Evolutionary conservation across 2,113 vertebrate genomes (phyloP), one percentile per base, ranked within the genome.

Genomic region (Osmerus eperlanus): DNA sequence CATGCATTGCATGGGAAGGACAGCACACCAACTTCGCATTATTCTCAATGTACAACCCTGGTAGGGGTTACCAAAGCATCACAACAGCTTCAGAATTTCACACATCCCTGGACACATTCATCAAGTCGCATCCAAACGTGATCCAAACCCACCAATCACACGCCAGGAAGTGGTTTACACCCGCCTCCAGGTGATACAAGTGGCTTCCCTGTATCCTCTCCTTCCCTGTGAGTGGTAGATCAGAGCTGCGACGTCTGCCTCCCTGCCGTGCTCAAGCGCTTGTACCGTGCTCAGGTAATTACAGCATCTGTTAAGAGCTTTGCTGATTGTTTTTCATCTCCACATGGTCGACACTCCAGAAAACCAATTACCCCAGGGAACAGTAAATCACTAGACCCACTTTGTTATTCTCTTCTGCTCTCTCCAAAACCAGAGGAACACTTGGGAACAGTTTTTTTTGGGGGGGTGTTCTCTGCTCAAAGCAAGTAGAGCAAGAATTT

Each of bases 301-400:
- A 92, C 85, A 89, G 88, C 91, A 92, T 92, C 89, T 93, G 91
- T 90, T 93, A 91, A 88, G 89, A 86, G 90, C 81, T 84, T 84
- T 87, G 83, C 81, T 84, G 85, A 91, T 89, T 91, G 89, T 91
- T 93, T 92, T 92, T 91, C 89, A 91, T 92, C 90, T 90, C 85
- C 91, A 92, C 91, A 91, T 92, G 91, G 89, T 87, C 89, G 81
- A 87, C 91, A 89, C 89, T 89, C 85, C 89, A 91, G 89, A 93
- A 92, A 92, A 92, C 83, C 87, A 91, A 92, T 92, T 92, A 91
- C 88, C 86, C 74, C 73, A 74, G 81, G 82, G 82, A 87, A 87
- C 78, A 78, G 84, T 87, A 87, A 90, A 90, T 89, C 86, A 86
- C 78, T 56, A 78, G 79, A 79, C 81, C 70, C 47, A 25, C 81